These are phyloP conservation scores for Oscheius sp. DNA, from an alignment of 2,888 invertebrate species.

Conservation along the genomic window DNA sequence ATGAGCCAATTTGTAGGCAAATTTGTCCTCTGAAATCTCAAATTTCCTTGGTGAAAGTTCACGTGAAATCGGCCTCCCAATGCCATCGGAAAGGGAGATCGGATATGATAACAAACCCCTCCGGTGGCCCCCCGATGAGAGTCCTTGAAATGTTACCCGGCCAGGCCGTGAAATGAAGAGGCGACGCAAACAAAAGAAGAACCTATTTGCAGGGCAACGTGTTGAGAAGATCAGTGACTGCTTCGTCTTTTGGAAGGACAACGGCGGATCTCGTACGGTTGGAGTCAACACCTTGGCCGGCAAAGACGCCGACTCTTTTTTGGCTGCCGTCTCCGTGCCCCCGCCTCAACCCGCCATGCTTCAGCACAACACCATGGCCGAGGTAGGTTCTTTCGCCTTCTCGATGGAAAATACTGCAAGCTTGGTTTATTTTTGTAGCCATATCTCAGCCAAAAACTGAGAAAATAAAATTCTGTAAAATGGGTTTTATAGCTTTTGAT, in stretches of 20 bases:
- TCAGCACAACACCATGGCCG: constrained; percentile 33
- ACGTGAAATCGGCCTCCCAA: too few species aligned
- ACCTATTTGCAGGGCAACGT: constrained; percentile 27
- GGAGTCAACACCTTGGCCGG: constrained; percentile 52
- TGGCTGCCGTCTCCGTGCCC: constrained; percentile 15
- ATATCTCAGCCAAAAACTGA: too few species aligned
- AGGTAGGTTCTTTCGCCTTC: constrained; percentile 7
- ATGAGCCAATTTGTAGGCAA: too few species aligned
- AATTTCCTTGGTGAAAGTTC: too few species aligned
- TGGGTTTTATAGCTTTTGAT: too few species aligned
- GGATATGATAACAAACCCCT: too few species aligned
- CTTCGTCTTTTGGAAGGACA: constrained; percentile 36
- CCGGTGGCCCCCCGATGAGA: constrained; percentile 2
- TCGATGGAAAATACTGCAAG: not conserved
- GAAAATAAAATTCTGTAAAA: too few species aligned
- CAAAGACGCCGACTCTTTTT: constrained; percentile 44
- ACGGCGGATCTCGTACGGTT: constrained; percentile 43
- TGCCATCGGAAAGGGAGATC: too few species aligned
- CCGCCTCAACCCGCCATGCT: constrained; percentile 20
- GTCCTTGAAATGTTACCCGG: constrained; percentile 20
- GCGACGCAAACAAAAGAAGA: constrained; percentile 1
- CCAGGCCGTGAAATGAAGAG: constrained; percentile 17
- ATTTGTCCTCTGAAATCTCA: too few species aligned
- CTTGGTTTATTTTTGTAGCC: too few species aligned
- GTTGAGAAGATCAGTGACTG: constrained; percentile 35